Evolutionary conservation across 2,797 vertebrate genomes (phyloP), one percentile per base, ranked within the genome.

Genomic region (Epinephelus malabaricus): DNA sequence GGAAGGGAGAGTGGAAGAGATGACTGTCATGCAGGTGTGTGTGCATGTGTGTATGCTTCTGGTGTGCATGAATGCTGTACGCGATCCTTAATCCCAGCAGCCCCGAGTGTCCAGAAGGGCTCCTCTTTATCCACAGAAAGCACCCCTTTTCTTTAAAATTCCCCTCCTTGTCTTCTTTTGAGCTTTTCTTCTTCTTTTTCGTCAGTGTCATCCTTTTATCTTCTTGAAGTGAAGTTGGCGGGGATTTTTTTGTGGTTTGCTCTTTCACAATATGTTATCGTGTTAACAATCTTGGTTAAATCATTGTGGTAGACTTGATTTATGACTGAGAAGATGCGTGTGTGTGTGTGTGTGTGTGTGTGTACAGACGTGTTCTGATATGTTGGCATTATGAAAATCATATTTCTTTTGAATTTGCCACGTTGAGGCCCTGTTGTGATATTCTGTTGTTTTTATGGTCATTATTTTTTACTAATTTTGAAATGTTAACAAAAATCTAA

Each of bases 211-310:
- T 89, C 89, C 90, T 92, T 95, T 95, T 94, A 95, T 96, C 95
- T 90, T 79, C 76, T 95, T 88, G 86, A 94, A 95, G 94, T 89
- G 93, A 95, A 95, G 93, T 96, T 97, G 96, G 95, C 95, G 89
- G 92, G 83, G 89, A 91, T 95, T 95, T 43, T 94, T 94, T 96
- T 92, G 96, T 95, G 97, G 96, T 96, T 96, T 96, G 93, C 93
- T 95, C 95, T 97, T 97, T 95, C 95, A 95, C 96, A 97, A 96
- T 95, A 95, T 95, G 95, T 96, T 97, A 96, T 97, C 96, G 82
- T 96, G 96, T 97, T 97, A 95, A 96, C 96, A 96, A 96, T 97
- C 96, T 94, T 95, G 84, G 84, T 91, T 95, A 96, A 97, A 97
- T 97, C 95, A 96, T 96, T 96, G 95, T 95, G 94, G 95, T 94